phyloP scores from a whole-genome alignment of 2,888 invertebrate genomes.

The Argynnis bischoffii region DNA sequence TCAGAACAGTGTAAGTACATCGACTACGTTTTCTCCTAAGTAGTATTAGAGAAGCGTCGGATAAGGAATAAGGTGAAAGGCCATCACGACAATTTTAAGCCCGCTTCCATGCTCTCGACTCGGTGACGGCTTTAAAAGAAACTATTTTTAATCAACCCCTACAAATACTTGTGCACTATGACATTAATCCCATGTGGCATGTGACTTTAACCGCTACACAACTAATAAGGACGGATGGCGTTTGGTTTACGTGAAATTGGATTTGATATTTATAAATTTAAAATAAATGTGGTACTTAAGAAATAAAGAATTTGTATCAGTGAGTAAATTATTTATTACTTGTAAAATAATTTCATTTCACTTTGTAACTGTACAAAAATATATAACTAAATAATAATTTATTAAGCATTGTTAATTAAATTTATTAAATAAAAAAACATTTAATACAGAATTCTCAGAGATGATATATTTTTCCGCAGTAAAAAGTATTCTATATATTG shows the following conservation, averaged over 20 bases:
- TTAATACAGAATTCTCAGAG: no score
- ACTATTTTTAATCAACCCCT: conserved; percentile 29
- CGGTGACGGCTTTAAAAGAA: conserved; percentile 19
- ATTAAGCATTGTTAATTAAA: no score
- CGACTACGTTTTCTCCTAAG: conserved; percentile 25
- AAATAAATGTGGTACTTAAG: neutral
- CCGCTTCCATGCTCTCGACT: conserved; percentile 27
- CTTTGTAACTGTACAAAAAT: no score
- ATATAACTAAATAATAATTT: no score
- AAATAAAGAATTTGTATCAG: no score
- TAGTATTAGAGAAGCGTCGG: conserved; percentile 23
- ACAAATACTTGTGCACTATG: conserved; percentile 14
- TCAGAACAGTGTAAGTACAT: conserved; percentile 24
- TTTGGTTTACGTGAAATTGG: conserved; percentile 21
- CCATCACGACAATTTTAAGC: conserved; percentile 19
- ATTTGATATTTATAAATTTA: neutral
- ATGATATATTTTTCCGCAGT: no score
- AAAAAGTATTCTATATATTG: no score
- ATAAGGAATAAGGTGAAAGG: conserved; percentile 34
- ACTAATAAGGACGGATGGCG: conserved; percentile 19
- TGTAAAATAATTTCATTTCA: no score
- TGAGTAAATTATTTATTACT: no score
- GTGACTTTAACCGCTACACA: conserved; percentile 21
- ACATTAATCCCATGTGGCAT: conserved; percentile 29
- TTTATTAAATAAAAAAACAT: no score